phyloP scores from a whole-genome alignment of 1,140 invertebrate species.

The Temnothorax longispinosus region DNA sequence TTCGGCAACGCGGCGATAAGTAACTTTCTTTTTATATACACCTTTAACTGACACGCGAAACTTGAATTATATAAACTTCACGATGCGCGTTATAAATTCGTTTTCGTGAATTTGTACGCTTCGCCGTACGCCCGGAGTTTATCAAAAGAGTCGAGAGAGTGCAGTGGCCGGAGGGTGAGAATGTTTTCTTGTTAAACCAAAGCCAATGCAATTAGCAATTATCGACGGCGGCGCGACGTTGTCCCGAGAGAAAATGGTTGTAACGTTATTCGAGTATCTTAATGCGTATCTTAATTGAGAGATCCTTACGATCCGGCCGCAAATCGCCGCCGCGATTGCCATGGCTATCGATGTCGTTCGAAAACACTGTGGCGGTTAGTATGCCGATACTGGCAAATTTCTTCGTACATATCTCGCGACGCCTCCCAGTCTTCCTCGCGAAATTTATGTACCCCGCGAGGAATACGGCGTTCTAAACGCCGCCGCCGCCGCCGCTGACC shows the following conservation, averaged over 20 bases:
- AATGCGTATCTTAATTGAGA: slow-evolving; percentile 46
- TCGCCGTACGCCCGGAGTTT: background rate
- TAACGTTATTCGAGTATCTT: background rate
- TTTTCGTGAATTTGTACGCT: background rate
- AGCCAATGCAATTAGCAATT: slow-evolving; percentile 16
- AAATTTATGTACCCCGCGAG: background rate
- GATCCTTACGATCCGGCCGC: slow-evolving; percentile 1
- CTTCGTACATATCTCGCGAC: background rate
- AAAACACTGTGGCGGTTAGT: background rate
- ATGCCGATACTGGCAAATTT: background rate
- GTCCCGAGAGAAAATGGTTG: slow-evolving; percentile 1
- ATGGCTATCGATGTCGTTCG: slow-evolving; percentile 19
- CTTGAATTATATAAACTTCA: slow-evolving; percentile 23
- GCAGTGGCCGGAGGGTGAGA: background rate
- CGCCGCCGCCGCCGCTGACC: slow-evolving; percentile 31
- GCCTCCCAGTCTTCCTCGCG: background rate
- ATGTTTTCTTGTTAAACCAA: background rate
- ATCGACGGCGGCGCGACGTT: background rate
- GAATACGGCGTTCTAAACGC: slow-evolving; percentile 29
- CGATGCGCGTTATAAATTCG: background rate
- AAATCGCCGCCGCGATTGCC: background rate
- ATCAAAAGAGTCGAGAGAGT: background rate
- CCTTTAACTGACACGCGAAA: background rate
- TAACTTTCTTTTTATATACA: slow-evolving; percentile 29
- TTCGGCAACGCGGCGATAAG: background rate